phyloP scores from a whole-genome alignment of 2,888 invertebrate genomes.

The Selenia dentaria region DNA sequence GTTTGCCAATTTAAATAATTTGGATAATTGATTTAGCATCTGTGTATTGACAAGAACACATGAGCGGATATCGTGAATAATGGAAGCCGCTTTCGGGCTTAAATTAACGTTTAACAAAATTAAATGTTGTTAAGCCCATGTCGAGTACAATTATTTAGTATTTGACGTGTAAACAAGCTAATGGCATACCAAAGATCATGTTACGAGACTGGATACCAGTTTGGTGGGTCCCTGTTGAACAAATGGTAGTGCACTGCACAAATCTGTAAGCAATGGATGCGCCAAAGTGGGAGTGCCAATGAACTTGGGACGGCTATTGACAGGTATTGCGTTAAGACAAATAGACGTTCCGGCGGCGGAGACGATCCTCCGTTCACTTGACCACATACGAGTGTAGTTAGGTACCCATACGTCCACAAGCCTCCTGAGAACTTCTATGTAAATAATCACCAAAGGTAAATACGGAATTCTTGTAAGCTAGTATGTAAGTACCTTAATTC shows the following conservation, averaged over 20 bases:
- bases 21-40: slow-evolving; percentile 6
- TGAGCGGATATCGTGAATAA: slow-evolving; percentile 26
- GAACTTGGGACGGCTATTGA: slow-evolving; percentile 82
- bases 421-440: slow-evolving; percentile 78
- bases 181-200: slow-evolving; percentile 74
- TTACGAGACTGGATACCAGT: slow-evolving; percentile 70
- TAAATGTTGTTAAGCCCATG: slow-evolving; percentile 55
- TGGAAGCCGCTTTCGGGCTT: slow-evolving; percentile 44
- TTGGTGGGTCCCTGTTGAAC: slow-evolving; percentile 65
- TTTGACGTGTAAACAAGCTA: slow-evolving; percentile 77
- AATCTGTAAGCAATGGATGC: slow-evolving; percentile 77
- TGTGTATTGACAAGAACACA: slow-evolving; percentile 5
- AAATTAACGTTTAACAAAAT: slow-evolving; percentile 49
- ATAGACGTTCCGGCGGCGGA: slow-evolving; percentile 76
- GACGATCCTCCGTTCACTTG: slow-evolving; percentile 79
- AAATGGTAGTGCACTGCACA: slow-evolving; percentile 71
- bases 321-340: slow-evolving; percentile 84
- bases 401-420: slow-evolving; percentile 61
- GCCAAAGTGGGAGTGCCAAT: slow-evolving; percentile 81
- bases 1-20: slow-evolving; percentile 18
- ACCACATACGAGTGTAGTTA: slow-evolving; percentile 58
- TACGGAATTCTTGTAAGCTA: slow-evolving; percentile 73
- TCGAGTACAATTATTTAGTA: slow-evolving; percentile 70
- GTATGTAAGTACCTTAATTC: slow-evolving; percentile 57
- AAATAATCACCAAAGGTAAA: slow-evolving; percentile 74